Evolutionary conservation across 2,888 invertebrate species (phyloP).

Genomic region (Protonemura montana): DNA sequence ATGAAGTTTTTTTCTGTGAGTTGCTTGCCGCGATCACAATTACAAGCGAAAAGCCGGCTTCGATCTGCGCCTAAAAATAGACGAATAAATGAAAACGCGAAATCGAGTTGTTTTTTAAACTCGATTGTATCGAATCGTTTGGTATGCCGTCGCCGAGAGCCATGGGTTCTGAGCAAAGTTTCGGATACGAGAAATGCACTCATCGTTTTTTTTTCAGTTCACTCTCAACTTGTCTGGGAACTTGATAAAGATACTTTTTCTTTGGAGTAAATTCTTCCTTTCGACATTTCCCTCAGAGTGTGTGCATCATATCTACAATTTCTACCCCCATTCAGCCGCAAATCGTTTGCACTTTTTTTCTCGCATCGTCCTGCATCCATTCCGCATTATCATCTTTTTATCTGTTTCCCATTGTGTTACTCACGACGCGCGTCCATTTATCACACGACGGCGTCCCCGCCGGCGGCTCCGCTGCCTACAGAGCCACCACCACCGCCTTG

Average conservation of each 20-base stretch:
- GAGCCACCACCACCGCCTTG: neutral
- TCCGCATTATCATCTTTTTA: conserved; percentile 26
- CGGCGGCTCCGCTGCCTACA: neutral
- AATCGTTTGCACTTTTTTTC: neutral
- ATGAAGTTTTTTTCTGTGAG: neutral
- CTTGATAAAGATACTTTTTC: conserved; percentile 7
- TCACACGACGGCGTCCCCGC: conserved; percentile 56
- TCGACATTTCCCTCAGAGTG: neutral
- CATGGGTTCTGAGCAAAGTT: neutral
- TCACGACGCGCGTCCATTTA: conserved; percentile 44
- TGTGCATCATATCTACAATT: neutral
- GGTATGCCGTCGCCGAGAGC: neutral
- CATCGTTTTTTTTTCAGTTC: neutral
- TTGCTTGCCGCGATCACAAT: neutral
- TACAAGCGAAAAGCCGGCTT: neutral
- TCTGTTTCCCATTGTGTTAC: conserved; percentile 26
- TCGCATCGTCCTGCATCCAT: conserved; percentile 3
- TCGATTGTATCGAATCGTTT: neutral
- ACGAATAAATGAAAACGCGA: neutral
- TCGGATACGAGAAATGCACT: conserved; percentile 1
- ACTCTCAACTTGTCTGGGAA: conserved; percentile 7
- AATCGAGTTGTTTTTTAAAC: neutral
- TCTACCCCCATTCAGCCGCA: neutral
- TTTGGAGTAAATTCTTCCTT: neutral
- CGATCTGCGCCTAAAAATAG: neutral